These are phyloP conservation scores for Nibea albiflora DNA, from an alignment of 2,113 vertebrate genomes.

Conservation along the genomic window DNA sequence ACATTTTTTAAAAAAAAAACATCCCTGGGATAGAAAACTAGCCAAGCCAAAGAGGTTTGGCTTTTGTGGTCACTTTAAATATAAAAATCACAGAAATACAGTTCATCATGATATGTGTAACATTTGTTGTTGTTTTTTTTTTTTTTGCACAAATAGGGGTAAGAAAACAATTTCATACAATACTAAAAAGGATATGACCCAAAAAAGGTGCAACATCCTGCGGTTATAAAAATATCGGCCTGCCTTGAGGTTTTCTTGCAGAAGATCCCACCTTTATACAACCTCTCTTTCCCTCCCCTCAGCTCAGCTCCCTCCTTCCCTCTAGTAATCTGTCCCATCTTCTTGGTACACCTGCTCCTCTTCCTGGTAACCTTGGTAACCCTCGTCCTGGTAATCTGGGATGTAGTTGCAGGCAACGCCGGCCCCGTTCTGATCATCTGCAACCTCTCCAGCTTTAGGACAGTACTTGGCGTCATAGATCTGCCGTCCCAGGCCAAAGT, in stretches of 20 bases:
- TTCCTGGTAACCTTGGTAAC: slow-evolving; percentile 84
- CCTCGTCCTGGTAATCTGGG: slow-evolving; percentile 82
- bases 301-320: neutral
- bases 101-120: slow-evolving; percentile 72
- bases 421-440: slow-evolving; percentile 66
- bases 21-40: slow-evolving; percentile 39
- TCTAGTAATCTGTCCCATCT: slow-evolving; percentile 67
- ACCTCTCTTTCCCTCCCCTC: slow-evolving; percentile 27
- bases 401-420: slow-evolving; percentile 46
- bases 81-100: slow-evolving; percentile 51
- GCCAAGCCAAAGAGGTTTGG: slow-evolving; percentile 35
- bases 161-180: slow-evolving; percentile 54
- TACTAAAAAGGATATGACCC: slow-evolving; percentile 53
- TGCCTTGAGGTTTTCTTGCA: slow-evolving; percentile 40
- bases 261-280: slow-evolving; percentile 19
- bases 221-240: slow-evolving; percentile 51
- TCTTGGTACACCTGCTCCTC: slow-evolving; percentile 78
- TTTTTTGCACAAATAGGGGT: slow-evolving; percentile 34
- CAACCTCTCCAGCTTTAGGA: slow-evolving; percentile 78
- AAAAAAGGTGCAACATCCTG: slow-evolving; percentile 42
- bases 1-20: slow-evolving; percentile 19
- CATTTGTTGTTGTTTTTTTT: neutral
- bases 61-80: slow-evolving; percentile 66
- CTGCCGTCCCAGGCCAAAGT: slow-evolving; percentile 95
- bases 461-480: slow-evolving; percentile 97